Evolutionary conservation across 2,888 invertebrate genomes (phyloP), one percentile per base, ranked within the genome.

Genomic region (Hypercompe scribonia): DNA sequence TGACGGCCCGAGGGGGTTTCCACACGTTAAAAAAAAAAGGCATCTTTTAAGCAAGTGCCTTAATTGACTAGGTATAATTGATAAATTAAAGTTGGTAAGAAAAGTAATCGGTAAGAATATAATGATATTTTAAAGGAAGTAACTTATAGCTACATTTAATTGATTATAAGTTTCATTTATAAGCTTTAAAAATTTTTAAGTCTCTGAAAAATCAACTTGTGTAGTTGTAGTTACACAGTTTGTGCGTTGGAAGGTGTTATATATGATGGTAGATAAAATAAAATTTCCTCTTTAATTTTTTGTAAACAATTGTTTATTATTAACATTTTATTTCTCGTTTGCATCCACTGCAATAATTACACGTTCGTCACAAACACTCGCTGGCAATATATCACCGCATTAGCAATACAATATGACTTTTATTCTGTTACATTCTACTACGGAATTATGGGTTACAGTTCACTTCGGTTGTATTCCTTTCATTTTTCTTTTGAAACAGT

Each of bases 221-320:
- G 10, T 50, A n/a, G 54, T 3, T n/a, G 54, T 18, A 10, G 3
- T 54, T 10, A 13, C 54, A 54, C 54, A 13, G n/a, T n/a, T n/a
- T n/a, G n/a, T n/a, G n/a, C 54, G 4, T 28, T 15, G 13, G 28
- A 15, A 54, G n/a, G 50, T n/a, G 11, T 42, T 24, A 11, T 28
- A 28, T 5, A 31, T 28, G 8, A 46, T 50, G 70, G 67, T 68
- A 71, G 18, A 21, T 46, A 46, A 82, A 95, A 92, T 90, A 86
- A 95, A 94, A 94, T 90, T 77, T 86, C 77, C 79, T 78, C 78
- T 82, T 82, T 92, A 92, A 94, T 95, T 94, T 96, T 96, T 96
- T 95, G 95, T 96, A 96, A 96, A 96, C 96, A 96, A 96, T 95
- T 96, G 95, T 96, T 95, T 95, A 95, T 96, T 96, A 96, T 96